Percentiles rank a stretch among this genome's conserved stretches.
These are phyloP conservation scores for Clupea harengus DNA, from an alignment of 2,113 vertebrate genomes.

Conservation along the genomic window DNA sequence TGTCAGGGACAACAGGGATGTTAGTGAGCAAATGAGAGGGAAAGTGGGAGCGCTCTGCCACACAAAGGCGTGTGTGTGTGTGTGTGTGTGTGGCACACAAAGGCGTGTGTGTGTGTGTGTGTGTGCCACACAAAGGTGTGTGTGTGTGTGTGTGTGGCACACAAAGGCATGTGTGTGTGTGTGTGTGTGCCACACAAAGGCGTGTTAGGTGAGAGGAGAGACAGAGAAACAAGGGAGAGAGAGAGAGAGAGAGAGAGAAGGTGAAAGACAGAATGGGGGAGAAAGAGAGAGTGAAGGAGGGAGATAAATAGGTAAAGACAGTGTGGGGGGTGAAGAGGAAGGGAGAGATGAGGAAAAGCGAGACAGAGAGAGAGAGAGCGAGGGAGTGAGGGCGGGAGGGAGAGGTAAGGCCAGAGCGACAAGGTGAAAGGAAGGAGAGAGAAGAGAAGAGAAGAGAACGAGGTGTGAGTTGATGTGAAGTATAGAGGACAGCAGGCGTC, in stretches of 20 bases:
- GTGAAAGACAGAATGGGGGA: constrained; percentile 42
- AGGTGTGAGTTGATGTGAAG: background rate
- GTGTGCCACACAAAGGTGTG: background rate
- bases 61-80: background rate
- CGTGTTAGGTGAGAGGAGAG: too few species aligned
- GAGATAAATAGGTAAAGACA: constrained; percentile 30
- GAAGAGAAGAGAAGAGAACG: too few species aligned
- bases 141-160: too few species aligned
- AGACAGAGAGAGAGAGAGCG: too few species aligned
- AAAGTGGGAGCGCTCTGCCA: background rate
- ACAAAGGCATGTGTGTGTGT: too few species aligned
- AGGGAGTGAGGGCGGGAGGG: background rate
- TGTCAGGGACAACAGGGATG: background rate
- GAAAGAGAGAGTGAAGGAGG: constrained; percentile 45
- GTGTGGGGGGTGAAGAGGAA: background rate
- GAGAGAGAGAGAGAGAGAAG: constrained; percentile 58
- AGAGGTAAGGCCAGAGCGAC: background rate
- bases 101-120: too few species aligned
- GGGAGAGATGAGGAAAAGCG: background rate
- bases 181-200: background rate
- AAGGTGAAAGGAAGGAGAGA: background rate
- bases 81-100: too few species aligned
- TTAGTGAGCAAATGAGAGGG: background rate
- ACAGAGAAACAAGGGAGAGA: too few species aligned
- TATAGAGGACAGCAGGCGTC: constrained; percentile 17